phyloP scores from a whole-genome alignment of 2,888 invertebrate species.

The Apodemia mormo region DNA sequence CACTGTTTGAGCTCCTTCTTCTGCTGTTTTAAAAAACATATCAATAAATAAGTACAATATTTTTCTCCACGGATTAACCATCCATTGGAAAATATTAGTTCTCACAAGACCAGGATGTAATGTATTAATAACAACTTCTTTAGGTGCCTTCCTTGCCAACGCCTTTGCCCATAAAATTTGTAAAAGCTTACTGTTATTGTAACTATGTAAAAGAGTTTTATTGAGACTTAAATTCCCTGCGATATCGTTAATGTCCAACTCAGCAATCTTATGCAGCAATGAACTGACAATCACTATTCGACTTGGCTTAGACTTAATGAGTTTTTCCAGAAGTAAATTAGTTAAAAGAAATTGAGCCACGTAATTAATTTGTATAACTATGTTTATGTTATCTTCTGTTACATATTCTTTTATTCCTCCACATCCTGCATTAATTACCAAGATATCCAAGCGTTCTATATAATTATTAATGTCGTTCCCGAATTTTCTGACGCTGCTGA shows the following conservation, averaged over 20 bases:
- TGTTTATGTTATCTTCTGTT: slow-evolving; percentile 83
- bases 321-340: slow-evolving; percentile 80
- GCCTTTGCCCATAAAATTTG: slow-evolving; percentile 67
- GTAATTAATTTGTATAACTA: slow-evolving; percentile 85
- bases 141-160: slow-evolving; percentile 57
- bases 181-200: slow-evolving; percentile 65
- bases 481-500: slow-evolving; percentile 80
- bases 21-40: slow-evolving; percentile 84
- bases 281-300: slow-evolving; percentile 73
- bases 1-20: slow-evolving; percentile 90
- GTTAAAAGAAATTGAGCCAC: slow-evolving; percentile 88
- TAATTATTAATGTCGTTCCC: slow-evolving; percentile 79
- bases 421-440: slow-evolving; percentile 85
- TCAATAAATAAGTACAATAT: slow-evolving; percentile 79
- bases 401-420: slow-evolving; percentile 51
- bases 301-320: slow-evolving; percentile 61
- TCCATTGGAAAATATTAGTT: slow-evolving; percentile 87
- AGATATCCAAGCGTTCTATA: slow-evolving; percentile 83
- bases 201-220: slow-evolving; percentile 70
- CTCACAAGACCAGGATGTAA: slow-evolving; percentile 92
- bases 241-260: slow-evolving; percentile 66
- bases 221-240: slow-evolving; percentile 30
- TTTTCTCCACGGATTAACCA: slow-evolving; percentile 64
- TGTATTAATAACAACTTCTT: slow-evolving; percentile 88
- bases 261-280: slow-evolving; percentile 56